Evolutionary conservation across 2,797 vertebrate species (phyloP).

Genomic region (Pogoniulus pusillus): DNA sequence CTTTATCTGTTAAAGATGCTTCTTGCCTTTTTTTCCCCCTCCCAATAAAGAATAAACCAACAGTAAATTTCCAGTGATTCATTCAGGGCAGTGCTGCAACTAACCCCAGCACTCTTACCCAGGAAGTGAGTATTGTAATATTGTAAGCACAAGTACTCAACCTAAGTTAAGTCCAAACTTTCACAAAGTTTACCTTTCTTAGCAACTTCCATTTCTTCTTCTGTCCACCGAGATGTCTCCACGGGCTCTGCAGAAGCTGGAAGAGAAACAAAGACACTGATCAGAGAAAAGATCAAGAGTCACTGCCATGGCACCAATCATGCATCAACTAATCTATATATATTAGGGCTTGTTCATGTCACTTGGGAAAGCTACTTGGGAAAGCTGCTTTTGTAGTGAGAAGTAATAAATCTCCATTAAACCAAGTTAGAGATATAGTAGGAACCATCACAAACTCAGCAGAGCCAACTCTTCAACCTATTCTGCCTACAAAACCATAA

Average conservation of each 20-base stretch:
- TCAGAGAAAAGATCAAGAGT: slow-evolving; percentile 67
- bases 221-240: slow-evolving; percentile 99
- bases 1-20: not conserved
- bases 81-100: not conserved
- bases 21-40: not conserved
- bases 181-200: slow-evolving; percentile 89
- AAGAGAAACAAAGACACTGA: slow-evolving; percentile 72
- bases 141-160: not conserved
- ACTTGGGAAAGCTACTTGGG: slow-evolving; percentile 29
- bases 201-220: slow-evolving; percentile 99
- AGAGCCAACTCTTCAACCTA: slow-evolving; percentile 20
- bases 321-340: slow-evolving; percentile 81
- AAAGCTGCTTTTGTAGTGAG: slow-evolving; percentile 51
- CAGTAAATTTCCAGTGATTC: not conserved
- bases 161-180: slow-evolving; percentile 2
- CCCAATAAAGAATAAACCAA: not conserved
- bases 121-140: not conserved
- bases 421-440: not conserved
- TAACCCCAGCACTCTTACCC: not conserved
- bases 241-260: slow-evolving; percentile 91
- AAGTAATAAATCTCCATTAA: slow-evolving; percentile 74
- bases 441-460: not conserved
- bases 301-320: slow-evolving; percentile 65
- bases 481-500: slow-evolving; percentile 43
- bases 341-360: slow-evolving; percentile 75